Evolutionary conservation across 2,113 vertebrate genomes (phyloP).

Genomic region (Agelaius tricolor): DNA sequence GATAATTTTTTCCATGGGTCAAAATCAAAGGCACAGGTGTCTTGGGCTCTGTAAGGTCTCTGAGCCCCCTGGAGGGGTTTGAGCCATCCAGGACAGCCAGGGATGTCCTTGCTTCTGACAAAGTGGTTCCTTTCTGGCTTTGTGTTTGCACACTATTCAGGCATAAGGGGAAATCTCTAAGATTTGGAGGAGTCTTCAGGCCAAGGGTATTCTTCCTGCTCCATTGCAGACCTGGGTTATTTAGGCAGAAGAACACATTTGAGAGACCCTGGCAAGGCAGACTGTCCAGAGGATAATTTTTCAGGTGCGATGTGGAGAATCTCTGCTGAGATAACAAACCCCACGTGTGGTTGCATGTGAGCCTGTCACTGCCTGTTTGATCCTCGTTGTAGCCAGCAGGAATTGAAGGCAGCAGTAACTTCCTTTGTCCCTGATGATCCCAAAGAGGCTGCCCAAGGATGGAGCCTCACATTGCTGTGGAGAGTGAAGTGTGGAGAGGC

Average conservation of each 20-base stretch:
- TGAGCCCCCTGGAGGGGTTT: no score
- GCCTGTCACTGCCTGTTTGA: not conserved
- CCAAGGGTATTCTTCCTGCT: not conserved
- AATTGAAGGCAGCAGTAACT: not conserved
- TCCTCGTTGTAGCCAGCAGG: not conserved
- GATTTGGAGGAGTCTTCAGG: not conserved
- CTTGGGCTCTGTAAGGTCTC: no score
- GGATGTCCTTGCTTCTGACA: no score
- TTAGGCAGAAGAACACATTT: not conserved
- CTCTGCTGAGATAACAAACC: not conserved
- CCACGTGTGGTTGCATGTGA: not conserved
- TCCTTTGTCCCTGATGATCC: not conserved
- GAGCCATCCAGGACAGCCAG: no score
- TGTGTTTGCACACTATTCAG: not conserved
- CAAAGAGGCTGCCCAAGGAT: not conserved
- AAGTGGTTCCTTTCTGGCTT: not conserved
- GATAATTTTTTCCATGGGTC: no score
- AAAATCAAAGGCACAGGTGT: no score
- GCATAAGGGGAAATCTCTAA: not conserved
- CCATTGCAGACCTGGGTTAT: not conserved
- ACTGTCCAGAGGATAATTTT: not conserved
- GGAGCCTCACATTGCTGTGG: not conserved
- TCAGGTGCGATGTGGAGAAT: accelerated
- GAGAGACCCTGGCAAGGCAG: not conserved
- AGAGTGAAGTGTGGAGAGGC: not conserved